These are phyloP conservation scores for Epirrhoe alternata DNA, from an alignment of 2,888 invertebrate species.

Conservation along the genomic window DNA sequence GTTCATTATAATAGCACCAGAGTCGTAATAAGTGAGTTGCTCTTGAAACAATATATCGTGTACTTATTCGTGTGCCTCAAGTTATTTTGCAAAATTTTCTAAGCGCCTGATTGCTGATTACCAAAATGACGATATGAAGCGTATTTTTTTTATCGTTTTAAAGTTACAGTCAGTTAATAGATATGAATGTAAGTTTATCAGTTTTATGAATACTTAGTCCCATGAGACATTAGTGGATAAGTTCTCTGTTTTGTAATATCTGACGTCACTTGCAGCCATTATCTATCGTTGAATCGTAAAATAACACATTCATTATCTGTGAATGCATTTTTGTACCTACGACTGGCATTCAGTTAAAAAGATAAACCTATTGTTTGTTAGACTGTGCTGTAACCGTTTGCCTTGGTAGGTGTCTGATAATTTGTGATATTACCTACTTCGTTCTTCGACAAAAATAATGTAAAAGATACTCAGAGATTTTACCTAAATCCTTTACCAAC, in stretches of 20 bases:
- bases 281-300: constrained; percentile 16
- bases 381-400: constrained; percentile 9
- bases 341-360: constrained; percentile 23
- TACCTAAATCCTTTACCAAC: neutral
- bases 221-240: neutral
- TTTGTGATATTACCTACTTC: constrained; percentile 7
- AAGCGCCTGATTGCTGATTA: no score
- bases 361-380: constrained; percentile 28
- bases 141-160: no score
- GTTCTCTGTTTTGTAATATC: neutral
- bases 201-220: neutral
- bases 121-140: no score
- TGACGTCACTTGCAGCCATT: constrained; percentile 5
- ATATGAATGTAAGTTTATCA: no score
- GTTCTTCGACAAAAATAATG: no score
- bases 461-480: no score
- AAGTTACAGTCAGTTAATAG: no score
- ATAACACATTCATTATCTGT: constrained; percentile 18
- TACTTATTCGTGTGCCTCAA: no score
- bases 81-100: no score
- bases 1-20: constrained; percentile 20
- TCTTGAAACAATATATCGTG: neutral
- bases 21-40: constrained; percentile 2
- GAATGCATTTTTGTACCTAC: constrained; percentile 9
- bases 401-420: constrained; percentile 8